Evolutionary conservation across 2,888 invertebrate species (phyloP).

Genomic region (Macrophya alboannulata): DNA sequence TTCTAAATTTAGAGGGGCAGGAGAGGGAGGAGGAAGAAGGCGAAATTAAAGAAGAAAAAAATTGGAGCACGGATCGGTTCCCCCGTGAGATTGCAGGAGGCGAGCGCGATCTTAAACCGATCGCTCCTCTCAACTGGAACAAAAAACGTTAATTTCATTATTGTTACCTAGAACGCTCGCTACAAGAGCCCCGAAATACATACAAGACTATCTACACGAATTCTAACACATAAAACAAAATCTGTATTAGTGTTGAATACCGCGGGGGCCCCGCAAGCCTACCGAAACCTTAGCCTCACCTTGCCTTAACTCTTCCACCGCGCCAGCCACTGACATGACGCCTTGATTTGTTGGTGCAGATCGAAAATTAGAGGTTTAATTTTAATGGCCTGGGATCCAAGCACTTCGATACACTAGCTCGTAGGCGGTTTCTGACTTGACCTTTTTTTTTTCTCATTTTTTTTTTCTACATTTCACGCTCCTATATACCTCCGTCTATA

Average conservation of each 20-base stretch:
- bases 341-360: conserved; percentile 56
- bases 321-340: conserved; percentile 44
- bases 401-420: conserved; percentile 56
- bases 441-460: conserved; percentile 19
- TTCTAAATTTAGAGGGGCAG: conserved; percentile 30
- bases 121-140: conserved; percentile 26
- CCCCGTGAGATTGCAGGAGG: conserved; percentile 27
- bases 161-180: conserved; percentile 37
- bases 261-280: background rate
- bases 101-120: conserved; percentile 15
- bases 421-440: conserved; percentile 35
- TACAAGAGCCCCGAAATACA: background rate
- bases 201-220: background rate
- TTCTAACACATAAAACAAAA: background rate
- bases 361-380: conserved; percentile 62
- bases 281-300: conserved; percentile 1
- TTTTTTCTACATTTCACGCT: conserved; percentile 6
- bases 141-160: conserved; percentile 47
- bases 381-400: conserved; percentile 61
- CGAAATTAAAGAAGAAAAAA: background rate
- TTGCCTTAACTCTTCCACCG: background rate
- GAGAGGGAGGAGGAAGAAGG: background rate
- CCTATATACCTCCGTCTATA: background rate
- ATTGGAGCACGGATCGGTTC: conserved; percentile 50
- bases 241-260: background rate